Base-by-base conservation (phyloP, 2,797 vertebrate genomes). In the Odontamblyopus rebecca region DNA sequence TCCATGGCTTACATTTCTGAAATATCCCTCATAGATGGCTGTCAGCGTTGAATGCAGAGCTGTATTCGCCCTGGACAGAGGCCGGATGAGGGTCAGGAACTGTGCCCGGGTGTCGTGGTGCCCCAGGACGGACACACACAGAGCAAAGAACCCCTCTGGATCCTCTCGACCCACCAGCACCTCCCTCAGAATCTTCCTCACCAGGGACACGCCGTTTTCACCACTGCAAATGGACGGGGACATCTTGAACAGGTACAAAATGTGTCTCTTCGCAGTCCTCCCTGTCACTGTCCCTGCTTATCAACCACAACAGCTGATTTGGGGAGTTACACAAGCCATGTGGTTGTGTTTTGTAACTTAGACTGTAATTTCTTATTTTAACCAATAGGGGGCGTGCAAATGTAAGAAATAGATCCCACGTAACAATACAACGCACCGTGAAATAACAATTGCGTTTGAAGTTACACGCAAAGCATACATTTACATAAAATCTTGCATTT, bases 41-140 rank as follows among this genome's bases (percentile, higher is more conserved):
- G 70, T 79, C 68, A 91, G 84, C 69, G 4, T 8, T 70, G 75
- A 27, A 85, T 90, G 81, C 38, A 91, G 75, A n/a, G 75, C 6
- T 8, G 19, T 68, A 73, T 83, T 81, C 44, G 84, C 80, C 30
- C 65, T 57, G 67, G 82, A 74, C 67, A 91, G 79, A 0, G 87
- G 89, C 78, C 70, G 71, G 77, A 90, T 86, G 68, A 89, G 65
- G 61, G 83, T 44, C 67, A 53, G 72, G 66, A 91, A 92, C 70
- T 81, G 73, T 0, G 80, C 61, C 0, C 72, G 71, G 69, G 90
- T 91, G 68, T 92, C 87, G 32, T 68, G 73, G 67, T 88, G 79
- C 0, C 90, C 96, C 90, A 96, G 90, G 86, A 93, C 88, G 88
- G 95, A 96, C 88, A 94, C 81, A 84, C 93, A 96, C 92, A 94